Evolutionary conservation across 2,797 vertebrate genomes (phyloP), one percentile per base, ranked within the genome.

Genomic region (Liasis olivaceus): DNA sequence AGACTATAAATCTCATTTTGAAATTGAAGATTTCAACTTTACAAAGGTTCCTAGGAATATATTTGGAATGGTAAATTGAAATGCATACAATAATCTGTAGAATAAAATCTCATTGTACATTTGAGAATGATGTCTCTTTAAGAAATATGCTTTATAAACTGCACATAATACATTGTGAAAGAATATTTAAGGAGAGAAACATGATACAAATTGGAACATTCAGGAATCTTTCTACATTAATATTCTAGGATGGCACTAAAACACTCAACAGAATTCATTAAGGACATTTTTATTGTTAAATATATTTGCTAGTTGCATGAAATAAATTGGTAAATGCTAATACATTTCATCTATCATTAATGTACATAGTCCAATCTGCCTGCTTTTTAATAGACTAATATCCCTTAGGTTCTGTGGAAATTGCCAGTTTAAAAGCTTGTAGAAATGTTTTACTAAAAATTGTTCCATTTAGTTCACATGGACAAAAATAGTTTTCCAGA

Each of bases 361-460:
- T 60, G 93, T 42, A 17, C 15, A 20, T 88, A 85, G 24, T 26
- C 62, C 28, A 89, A 51, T 93, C 59, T 95, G 20, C 47, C 58
- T 94, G 90, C 85, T 87, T 94, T 93, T 95, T 64, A 94, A 60
- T 22, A 47, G 1, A 12, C 6, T 56, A 84, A 42, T 92, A 87
- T 88, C 90, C 59, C 47, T 58, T 4, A 94, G 47, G 60, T 90
- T 96, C 85, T 92, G 84, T 54, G 11, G 93, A 95, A 95, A 94
- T 13, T 72, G 77, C 3, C n/a, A 87, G 89, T 95, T 95, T 87
- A 94, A 94, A 96, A 94, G 2, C 77, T 89, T 93, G 1, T 84
- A 92, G 90, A 56, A 84, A 56, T 90, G 1, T 12, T 93, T 94
- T 81, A 58, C 7, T 94, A 88, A 93, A 94, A 95, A 86, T 77